These are phyloP conservation scores for Psilanteris sp. DNA, from an alignment of 1,140 invertebrate species.

Conservation along the genomic window DNA sequence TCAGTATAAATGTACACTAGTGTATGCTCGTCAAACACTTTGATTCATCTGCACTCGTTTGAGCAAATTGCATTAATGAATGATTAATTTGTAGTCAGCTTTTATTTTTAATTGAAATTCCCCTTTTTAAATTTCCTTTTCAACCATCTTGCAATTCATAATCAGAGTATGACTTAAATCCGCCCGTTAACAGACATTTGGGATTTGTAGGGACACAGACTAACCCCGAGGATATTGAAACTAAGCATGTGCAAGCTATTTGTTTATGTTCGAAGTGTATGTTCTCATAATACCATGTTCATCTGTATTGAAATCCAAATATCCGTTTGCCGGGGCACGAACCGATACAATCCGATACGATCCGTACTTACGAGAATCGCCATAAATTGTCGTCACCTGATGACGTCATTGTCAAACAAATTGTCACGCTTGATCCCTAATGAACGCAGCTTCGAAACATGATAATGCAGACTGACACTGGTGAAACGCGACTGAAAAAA, in stretches of 20 bases:
- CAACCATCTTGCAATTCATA: conserved; percentile 37
- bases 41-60: too few species aligned
- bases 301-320: conserved; percentile 15
- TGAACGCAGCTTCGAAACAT: neutral
- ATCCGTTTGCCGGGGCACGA: conserved; percentile 19
- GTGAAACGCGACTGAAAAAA: conserved; percentile 14
- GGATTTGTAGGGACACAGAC: conserved; percentile 41
- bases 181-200: conserved; percentile 38
- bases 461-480: conserved; percentile 1
- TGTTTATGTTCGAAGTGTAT: conserved; percentile 39
- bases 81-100: neutral
- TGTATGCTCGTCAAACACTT: too few species aligned
- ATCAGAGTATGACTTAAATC: conserved; percentile 37
- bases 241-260: conserved; percentile 55
- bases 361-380: neutral
- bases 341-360: neutral
- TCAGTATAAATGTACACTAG: too few species aligned
- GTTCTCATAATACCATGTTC: conserved; percentile 49
- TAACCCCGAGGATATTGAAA: conserved; percentile 49
- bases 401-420: conserved; percentile 28
- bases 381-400: conserved; percentile 23
- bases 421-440: neutral
- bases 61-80: too few species aligned
- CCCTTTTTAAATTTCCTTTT: conserved; percentile 3
- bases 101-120: conserved; percentile 30